Percentiles rank a stretch among this genome's conserved stretches.
Conservation (phyloP, 2,113 vertebrate species). For the Fregata magnificens region DNA sequence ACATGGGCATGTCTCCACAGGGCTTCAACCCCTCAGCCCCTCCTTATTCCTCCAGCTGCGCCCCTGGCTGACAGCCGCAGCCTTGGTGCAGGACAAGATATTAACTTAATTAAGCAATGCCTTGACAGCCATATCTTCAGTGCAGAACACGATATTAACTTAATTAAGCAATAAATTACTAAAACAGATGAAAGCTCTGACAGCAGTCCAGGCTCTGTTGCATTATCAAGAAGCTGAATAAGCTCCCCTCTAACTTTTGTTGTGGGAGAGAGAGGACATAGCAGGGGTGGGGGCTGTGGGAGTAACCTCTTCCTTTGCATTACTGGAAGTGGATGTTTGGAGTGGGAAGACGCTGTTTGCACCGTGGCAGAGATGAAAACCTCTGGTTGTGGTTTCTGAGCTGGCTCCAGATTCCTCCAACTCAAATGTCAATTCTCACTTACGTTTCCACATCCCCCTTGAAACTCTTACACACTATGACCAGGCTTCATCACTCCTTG, state of each 20-base stretch:
- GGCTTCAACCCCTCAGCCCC: neutral
- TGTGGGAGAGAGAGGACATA: neutral
- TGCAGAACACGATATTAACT: neutral
- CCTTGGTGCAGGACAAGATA: neutral
- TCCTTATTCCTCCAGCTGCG: accelerated
- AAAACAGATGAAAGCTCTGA: neutral
- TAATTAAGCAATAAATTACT: conserved; percentile 5
- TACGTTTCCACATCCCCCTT: neutral
- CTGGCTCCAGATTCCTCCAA: neutral
- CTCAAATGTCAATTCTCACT: neutral
- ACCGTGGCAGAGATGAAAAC: accelerated
- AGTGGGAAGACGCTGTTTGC: neutral
- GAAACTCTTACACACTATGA: neutral
- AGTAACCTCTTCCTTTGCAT: neutral
- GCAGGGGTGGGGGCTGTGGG: neutral
- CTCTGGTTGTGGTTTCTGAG: neutral
- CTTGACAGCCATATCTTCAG: neutral
- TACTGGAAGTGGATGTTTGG: neutral
- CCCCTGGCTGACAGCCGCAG: neutral
- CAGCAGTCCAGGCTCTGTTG: neutral
- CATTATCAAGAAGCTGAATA: neutral
- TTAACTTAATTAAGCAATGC: neutral
- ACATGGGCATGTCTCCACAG: accelerated
- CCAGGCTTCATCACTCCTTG: neutral
- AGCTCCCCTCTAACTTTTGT: neutral